Percentiles rank a stretch among this genome's conserved stretches.
These are phyloP conservation scores for Sylvietta virens DNA, from an alignment of 2,113 vertebrate species.

Conservation along the genomic window DNA sequence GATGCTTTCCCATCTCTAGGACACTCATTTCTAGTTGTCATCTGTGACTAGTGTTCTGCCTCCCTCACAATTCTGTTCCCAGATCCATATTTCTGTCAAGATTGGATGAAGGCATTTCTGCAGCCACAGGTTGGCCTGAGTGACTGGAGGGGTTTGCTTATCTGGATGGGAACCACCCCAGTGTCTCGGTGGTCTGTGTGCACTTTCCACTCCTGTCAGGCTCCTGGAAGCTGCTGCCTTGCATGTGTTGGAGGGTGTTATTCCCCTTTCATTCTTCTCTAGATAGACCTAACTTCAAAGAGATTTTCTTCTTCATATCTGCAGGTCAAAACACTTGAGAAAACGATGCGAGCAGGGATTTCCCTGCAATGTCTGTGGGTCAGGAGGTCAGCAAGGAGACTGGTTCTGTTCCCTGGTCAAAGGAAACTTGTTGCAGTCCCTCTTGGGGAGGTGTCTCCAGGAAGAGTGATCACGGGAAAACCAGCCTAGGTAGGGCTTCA, in stretches of 20 bases:
- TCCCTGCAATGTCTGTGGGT: background rate
- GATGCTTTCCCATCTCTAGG: background rate
- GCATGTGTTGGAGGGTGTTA: background rate
- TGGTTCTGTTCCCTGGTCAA: background rate
- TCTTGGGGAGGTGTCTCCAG: background rate
- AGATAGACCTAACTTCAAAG: background rate
- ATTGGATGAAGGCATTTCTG: background rate
- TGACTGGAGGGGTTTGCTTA: background rate
- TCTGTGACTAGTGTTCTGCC: background rate
- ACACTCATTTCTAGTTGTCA: background rate
- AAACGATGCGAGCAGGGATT: background rate
- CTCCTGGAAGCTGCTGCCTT: background rate
- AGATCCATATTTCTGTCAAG: background rate
- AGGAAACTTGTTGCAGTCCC: background rate
- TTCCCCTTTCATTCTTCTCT: background rate
- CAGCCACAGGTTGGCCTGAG: background rate
- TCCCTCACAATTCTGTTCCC: background rate
- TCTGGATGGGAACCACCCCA: background rate
- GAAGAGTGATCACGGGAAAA: background rate
- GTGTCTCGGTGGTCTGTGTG: fast-evolving
- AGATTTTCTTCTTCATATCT: background rate
- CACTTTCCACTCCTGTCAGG: background rate
- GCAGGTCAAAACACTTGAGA: background rate
- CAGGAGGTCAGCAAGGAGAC: background rate
- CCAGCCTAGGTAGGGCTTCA: background rate